Evolutionary conservation across 2,888 invertebrate genomes (phyloP).

Genomic region (Phanerotoma sp.): DNA sequence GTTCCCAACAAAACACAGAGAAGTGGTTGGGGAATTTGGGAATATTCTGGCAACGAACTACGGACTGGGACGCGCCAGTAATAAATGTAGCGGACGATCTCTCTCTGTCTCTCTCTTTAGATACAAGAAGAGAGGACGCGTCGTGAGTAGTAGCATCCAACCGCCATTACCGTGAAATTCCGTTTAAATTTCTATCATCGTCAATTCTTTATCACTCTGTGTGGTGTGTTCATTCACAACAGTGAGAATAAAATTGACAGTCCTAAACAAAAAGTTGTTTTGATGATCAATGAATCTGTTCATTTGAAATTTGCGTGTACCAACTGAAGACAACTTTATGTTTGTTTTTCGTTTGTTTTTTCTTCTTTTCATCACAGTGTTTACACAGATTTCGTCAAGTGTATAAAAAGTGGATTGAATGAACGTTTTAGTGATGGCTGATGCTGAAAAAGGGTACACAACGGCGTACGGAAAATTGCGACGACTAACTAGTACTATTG

Average conservation of each 20-base stretch:
- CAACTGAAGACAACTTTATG: not conserved
- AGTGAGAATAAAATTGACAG: not conserved
- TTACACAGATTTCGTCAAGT: not conserved
- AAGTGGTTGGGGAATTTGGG: conserved; percentile 25
- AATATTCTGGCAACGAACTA: conserved; percentile 32
- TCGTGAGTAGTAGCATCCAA: conserved; percentile 1
- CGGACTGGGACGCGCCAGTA: conserved; percentile 33
- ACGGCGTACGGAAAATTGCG: conserved; percentile 71
- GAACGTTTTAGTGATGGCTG: conserved; percentile 42
- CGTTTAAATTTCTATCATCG: not conserved
- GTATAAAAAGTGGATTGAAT: not conserved
- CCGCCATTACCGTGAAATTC: conserved; percentile 8
- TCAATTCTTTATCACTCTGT: not conserved
- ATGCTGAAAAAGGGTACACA: conserved; percentile 61
- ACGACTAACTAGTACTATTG: conserved; percentile 65
- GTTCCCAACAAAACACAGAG: conserved; percentile 27
- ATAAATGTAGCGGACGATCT: conserved; percentile 32
- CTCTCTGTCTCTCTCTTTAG: conserved; percentile 1
- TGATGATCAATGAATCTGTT: not conserved
- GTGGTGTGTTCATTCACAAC: not conserved
- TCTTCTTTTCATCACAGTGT: not conserved
- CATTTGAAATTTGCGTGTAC: not conserved
- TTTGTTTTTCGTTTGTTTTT: not conserved
- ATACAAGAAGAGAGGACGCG: conserved; percentile 12
- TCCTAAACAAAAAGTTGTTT: not conserved